A percentile compares a stretch with the other conserved stretches of the same genome.
These are phyloP conservation scores for Himalopsyche phryganea DNA, from an alignment of 1,140 invertebrate species.

Conservation along the genomic window DNA sequence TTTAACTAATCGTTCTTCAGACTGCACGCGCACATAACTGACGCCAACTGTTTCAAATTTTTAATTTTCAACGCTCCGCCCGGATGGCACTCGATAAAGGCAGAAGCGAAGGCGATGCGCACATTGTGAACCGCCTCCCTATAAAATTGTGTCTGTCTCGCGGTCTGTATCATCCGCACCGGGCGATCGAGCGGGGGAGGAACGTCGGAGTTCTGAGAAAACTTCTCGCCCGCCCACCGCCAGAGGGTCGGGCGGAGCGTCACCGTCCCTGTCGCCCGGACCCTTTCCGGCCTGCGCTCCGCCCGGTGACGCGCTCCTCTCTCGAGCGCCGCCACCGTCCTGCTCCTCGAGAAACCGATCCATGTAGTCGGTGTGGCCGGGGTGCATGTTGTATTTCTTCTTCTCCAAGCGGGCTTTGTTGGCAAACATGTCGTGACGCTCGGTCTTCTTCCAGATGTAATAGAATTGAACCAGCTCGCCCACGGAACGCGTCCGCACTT, in stretches of 20 bases:
- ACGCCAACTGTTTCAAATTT: too few species aligned
- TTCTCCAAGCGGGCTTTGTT: constrained; percentile 81
- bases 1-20: too few species aligned
- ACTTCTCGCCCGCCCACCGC: constrained; percentile 50
- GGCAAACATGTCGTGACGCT: constrained; percentile 89
- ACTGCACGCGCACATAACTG: too few species aligned
- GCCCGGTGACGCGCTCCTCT: constrained; percentile 46
- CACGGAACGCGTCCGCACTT: constrained; percentile 91
- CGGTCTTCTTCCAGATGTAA: constrained; percentile 98
- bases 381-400: constrained; percentile 83
- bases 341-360: constrained; percentile 81
- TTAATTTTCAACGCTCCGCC: too few species aligned
- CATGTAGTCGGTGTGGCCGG: constrained; percentile 83
- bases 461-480: constrained; percentile 97
- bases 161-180: constrained; percentile 26
- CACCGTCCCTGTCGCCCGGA: constrained; percentile 39
- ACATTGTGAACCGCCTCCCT: not conserved
- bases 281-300: constrained; percentile 43
- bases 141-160: constrained; percentile 18
- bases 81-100: not conserved
- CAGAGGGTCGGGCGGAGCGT: constrained; percentile 45
- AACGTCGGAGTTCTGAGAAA: constrained; percentile 42
- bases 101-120: not conserved
- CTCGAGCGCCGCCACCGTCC: constrained; percentile 52
- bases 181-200: constrained; percentile 37